Percentiles rank a stretch among this genome's conserved stretches.
phyloP scores from a whole-genome alignment of 2,797 vertebrate genomes.

The Caiman crocodilus region DNA sequence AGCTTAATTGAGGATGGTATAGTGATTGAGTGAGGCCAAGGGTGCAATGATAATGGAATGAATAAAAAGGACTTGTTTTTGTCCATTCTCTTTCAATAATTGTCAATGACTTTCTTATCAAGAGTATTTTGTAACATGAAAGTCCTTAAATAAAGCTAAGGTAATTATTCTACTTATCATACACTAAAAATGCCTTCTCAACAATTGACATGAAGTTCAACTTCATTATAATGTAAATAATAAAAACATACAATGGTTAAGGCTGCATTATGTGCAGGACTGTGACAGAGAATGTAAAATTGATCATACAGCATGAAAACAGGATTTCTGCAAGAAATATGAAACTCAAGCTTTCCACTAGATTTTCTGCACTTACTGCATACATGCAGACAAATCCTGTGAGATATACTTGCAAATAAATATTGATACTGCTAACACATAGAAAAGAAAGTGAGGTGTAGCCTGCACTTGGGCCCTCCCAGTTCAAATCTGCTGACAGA shows the following conservation, averaged over 20 bases:
- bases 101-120: neutral
- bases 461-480: too few relatives aligned
- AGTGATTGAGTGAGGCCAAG: conserved; percentile 13
- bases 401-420: too few relatives aligned
- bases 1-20: conserved; percentile 31
- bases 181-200: neutral
- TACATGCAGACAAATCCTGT: too few relatives aligned
- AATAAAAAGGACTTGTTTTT: conserved; percentile 19
- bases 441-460: too few relatives aligned
- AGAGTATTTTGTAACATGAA: neutral
- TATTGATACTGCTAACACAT: too few relatives aligned
- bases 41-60: conserved; percentile 16
- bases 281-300: neutral
- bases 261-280: neutral
- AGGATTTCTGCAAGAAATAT: too few relatives aligned
- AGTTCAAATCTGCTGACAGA: too few relatives aligned
- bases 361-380: too few relatives aligned
- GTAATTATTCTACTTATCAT: neutral
- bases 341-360: too few relatives aligned
- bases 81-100: neutral
- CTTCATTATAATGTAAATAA: neutral
- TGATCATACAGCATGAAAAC: neutral
- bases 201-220: neutral
- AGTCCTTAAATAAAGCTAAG: neutral
- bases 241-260: neutral